These are phyloP conservation scores for Copidosoma floridanum DNA, from an alignment of 1,140 invertebrate genomes.

Conservation along the genomic window DNA sequence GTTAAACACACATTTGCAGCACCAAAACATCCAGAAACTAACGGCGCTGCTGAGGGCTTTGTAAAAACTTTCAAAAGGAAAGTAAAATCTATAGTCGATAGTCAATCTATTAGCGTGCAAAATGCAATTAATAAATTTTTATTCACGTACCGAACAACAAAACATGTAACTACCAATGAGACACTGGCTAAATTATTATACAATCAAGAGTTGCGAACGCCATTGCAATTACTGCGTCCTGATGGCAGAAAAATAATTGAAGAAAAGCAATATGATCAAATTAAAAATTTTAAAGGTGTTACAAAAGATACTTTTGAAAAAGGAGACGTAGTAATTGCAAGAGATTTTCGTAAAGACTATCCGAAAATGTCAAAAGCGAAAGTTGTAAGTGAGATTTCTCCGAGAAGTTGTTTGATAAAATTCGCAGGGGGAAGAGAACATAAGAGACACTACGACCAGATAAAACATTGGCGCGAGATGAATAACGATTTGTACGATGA, in stretches of 20 bases:
- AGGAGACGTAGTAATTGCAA: constrained; percentile 6
- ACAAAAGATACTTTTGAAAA: not conserved
- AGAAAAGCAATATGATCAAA: constrained; percentile 4
- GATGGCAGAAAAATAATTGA: constrained; percentile 15
- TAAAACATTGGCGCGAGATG: not conserved
- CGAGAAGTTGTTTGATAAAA: constrained; percentile 5
- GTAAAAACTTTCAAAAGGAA: constrained; percentile 25
- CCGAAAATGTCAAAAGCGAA: not conserved
- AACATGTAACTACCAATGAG: constrained; percentile 10
- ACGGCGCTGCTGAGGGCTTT: constrained; percentile 39
- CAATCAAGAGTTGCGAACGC: constrained; percentile 16
- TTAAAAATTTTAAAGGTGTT: constrained; percentile 10
- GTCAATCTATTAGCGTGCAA: constrained; percentile 1
- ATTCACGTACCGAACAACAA: constrained; percentile 9
- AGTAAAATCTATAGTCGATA: constrained; percentile 20
- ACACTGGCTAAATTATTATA: constrained; percentile 9
- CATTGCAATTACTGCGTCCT: constrained; percentile 18
- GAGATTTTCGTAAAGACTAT: constrained; percentile 11
- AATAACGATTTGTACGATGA: too few relatives aligned
- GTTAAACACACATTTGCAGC: constrained; percentile 31
- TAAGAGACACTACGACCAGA: not conserved
- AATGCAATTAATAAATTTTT: constrained; percentile 13
- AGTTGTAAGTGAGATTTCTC: not conserved
- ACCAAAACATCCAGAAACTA: constrained; percentile 38
- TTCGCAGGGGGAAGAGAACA: constrained; percentile 2